Evolutionary conservation across 2,797 vertebrate species (phyloP).

Genomic region (Xiphophorus birchmanni): DNA sequence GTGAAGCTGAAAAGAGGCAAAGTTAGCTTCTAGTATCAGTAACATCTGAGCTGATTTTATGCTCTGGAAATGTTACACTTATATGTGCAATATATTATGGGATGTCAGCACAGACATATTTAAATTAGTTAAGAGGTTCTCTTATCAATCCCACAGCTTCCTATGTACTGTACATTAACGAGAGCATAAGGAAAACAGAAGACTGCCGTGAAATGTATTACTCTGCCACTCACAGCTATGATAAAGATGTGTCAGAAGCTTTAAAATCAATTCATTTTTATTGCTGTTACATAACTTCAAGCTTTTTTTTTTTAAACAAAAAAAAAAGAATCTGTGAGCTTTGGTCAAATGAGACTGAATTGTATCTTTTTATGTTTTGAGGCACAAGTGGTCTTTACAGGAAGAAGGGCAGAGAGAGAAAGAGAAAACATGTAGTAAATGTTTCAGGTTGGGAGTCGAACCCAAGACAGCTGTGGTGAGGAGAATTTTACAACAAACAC

Average conservation of each 20-base stretch:
- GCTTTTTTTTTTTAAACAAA: too few relatives aligned
- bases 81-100: not conserved
- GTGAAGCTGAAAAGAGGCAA: conserved; percentile 1
- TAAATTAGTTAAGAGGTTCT: not conserved
- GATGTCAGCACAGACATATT: not conserved
- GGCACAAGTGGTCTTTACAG: not conserved
- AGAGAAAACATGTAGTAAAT: not conserved
- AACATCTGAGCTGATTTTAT: not conserved
- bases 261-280: not conserved
- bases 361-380: not conserved
- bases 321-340: not conserved
- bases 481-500: not conserved
- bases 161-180: not conserved
- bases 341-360: not conserved
- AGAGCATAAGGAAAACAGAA: not conserved
- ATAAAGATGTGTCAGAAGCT: not conserved
- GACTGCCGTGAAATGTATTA: not conserved
- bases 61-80: not conserved
- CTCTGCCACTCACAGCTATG: not conserved
- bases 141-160: not conserved
- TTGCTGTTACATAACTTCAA: not conserved
- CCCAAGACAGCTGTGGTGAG: not conserved
- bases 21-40: not conserved
- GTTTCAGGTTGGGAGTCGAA: not conserved
- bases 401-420: not conserved